phyloP scores from a whole-genome alignment of 2,797 vertebrate genomes.

The Pogonophryne albipinna region DNA sequence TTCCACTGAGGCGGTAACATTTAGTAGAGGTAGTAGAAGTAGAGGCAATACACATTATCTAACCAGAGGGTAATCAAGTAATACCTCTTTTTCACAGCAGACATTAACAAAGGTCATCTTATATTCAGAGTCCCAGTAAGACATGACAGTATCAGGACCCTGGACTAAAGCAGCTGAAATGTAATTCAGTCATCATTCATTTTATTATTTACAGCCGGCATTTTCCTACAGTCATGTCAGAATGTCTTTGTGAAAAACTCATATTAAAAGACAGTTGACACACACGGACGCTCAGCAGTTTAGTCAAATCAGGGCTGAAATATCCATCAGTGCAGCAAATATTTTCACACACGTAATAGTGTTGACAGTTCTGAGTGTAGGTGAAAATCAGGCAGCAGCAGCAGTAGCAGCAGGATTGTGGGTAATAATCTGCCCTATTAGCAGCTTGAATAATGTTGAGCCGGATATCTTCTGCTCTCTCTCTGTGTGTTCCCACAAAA shows the following conservation, averaged over 20 bases:
- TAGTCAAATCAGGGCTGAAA: background rate
- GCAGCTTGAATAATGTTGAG: constrained; percentile 26
- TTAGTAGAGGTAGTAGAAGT: too few relatives aligned
- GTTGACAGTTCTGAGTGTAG: background rate
- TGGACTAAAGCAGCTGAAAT: background rate
- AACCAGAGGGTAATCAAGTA: background rate
- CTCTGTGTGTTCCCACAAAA: background rate
- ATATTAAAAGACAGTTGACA: background rate
- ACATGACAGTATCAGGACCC: background rate
- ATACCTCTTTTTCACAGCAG: background rate
- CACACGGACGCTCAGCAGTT: background rate
- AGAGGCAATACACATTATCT: background rate
- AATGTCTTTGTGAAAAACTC: background rate
- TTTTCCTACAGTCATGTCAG: background rate
- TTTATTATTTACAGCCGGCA: background rate
- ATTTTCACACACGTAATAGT: background rate
- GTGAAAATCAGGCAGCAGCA: background rate
- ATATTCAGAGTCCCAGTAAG: background rate
- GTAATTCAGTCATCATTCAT: background rate
- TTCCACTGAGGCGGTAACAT: too few relatives aligned
- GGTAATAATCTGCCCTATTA: constrained; percentile 35
- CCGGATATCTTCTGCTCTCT: background rate
- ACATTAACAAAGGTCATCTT: background rate
- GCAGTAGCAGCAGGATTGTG: background rate
- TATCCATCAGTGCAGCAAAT: background rate